Percentiles rank a stretch among this genome's conserved stretches.
phyloP scores from a whole-genome alignment of 1,140 invertebrate genomes.

The Drosophila malerkotliana region DNA sequence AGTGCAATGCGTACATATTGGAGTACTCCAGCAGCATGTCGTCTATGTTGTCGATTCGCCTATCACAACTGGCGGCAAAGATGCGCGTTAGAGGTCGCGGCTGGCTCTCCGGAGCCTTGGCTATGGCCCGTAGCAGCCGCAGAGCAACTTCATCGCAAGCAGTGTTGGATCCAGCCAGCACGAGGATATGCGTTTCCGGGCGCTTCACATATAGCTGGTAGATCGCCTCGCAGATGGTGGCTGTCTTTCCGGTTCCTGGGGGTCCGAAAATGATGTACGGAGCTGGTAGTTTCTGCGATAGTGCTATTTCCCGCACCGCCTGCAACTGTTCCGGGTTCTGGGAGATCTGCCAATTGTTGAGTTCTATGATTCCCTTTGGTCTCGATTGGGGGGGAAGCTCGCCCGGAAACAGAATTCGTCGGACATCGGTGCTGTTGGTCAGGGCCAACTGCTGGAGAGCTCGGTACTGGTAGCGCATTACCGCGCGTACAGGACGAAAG shows the following conservation, averaged over 20 bases:
- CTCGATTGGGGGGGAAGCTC: constrained; percentile 15
- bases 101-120: constrained; percentile 61
- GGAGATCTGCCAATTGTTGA: constrained; percentile 41
- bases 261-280: constrained; percentile 92
- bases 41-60: constrained; percentile 78
- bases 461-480: constrained; percentile 72
- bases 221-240: constrained; percentile 91
- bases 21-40: constrained; percentile 72
- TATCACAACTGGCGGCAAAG: constrained; percentile 84
- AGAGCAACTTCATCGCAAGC: constrained; percentile 90
- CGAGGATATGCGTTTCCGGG: constrained; percentile 86
- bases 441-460: constrained; percentile 58
- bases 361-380: constrained; percentile 3
- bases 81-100: constrained; percentile 79
- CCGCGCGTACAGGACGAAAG: constrained; percentile 63
- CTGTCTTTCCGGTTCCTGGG: constrained; percentile 92
- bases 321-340: constrained; percentile 87
- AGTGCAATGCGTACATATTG: constrained; percentile 72
- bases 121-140: constrained; percentile 84
- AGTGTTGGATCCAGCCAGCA: constrained; percentile 90
- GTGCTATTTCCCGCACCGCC: constrained; percentile 88
- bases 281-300: constrained; percentile 85
- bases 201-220: constrained; percentile 83
- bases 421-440: constrained; percentile 26
- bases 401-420: constrained; percentile 61